phyloP scores from a whole-genome alignment of 1,140 invertebrate species.

The Nebria ingens region DNA sequence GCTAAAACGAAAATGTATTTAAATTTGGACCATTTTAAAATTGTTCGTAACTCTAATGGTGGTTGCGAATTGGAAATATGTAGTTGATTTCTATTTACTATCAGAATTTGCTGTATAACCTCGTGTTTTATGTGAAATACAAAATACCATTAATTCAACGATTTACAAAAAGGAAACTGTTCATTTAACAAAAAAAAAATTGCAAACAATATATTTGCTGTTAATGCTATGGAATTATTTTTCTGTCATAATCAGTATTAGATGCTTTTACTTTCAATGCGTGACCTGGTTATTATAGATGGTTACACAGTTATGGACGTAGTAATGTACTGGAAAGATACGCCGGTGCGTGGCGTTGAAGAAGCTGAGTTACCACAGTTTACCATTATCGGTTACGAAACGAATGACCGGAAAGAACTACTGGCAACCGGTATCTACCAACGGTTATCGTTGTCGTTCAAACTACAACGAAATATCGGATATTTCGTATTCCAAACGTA shows the following conservation, averaged over 20 bases:
- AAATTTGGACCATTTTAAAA: no score
- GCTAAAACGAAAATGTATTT: no score
- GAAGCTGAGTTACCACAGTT: conserved; percentile 93
- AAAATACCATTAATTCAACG: no score
- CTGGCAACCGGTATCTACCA: conserved; percentile 90
- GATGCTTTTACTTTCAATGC: conserved; percentile 22
- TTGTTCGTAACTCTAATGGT: no score
- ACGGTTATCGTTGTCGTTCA: conserved; percentile 84
- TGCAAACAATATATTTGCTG: no score
- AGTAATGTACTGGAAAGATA: conserved; percentile 93
- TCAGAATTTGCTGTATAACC: no score
- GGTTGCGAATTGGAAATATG: no score
- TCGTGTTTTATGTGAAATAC: no score
- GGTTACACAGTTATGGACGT: conserved; percentile 95
- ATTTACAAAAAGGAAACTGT: no score
- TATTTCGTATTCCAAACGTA: conserved; percentile 94
- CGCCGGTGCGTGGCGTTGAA: conserved; percentile 83
- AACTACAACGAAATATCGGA: conserved; percentile 79
- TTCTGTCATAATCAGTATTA: no score
- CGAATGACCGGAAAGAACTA: conserved; percentile 80
- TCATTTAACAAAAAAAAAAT: no score
- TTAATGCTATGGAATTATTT: not conserved
- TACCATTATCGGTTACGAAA: conserved; percentile 86
- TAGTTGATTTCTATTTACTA: no score
- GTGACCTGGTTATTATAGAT: conserved; percentile 68